These are phyloP conservation scores for Drosophila tripunctata DNA, from an alignment of 2,888 invertebrate species.

Conservation along the genomic window DNA sequence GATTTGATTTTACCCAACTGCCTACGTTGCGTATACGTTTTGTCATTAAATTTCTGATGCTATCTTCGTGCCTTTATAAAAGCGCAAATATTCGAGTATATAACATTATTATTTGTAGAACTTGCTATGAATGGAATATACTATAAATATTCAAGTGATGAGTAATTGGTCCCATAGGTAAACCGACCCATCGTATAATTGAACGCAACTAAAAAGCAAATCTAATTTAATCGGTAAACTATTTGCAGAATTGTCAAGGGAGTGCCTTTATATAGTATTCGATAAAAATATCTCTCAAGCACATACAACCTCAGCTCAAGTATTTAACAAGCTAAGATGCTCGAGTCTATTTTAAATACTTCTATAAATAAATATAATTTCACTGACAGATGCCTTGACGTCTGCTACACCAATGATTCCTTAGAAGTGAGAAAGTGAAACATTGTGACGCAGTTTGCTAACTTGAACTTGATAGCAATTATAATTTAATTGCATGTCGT, in stretches of 20 bases:
- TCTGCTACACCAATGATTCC: neutral
- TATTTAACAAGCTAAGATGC: neutral
- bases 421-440: neutral
- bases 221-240: neutral
- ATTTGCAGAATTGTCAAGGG: neutral
- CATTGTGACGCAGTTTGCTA: constrained; percentile 19
- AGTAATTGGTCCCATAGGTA: neutral
- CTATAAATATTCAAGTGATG: neutral
- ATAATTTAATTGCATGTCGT: constrained; percentile 39
- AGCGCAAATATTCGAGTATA: too few relatives aligned
- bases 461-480: constrained; percentile 46
- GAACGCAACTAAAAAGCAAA: neutral
- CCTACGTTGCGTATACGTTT: constrained; percentile 2
- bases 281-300: too few relatives aligned
- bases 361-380: neutral
- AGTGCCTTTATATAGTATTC: neutral
- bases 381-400: neutral
- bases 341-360: neutral
- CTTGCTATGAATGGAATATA: neutral
- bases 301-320: neutral
- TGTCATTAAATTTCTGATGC: neutral
- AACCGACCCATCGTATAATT: neutral
- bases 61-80: neutral
- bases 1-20: constrained; percentile 37
- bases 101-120: neutral